Evolutionary conservation across 1,140 invertebrate species (phyloP).

Genomic region (Glossosoma conforme): DNA sequence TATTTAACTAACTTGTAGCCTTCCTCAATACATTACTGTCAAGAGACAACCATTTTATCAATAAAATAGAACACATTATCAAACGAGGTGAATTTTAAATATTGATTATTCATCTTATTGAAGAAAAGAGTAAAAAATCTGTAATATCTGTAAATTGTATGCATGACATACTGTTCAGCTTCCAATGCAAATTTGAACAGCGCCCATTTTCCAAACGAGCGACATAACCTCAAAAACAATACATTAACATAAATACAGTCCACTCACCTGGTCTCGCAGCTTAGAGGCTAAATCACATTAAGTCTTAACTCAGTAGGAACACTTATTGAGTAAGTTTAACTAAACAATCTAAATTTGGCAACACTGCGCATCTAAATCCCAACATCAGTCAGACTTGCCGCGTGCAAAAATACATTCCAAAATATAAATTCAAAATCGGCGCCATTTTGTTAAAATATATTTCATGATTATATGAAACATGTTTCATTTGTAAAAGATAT

Average conservation of each 20-base stretch:
- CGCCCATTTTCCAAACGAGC: not conserved
- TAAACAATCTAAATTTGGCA: not conserved
- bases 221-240: not conserved
- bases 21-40: too few species aligned
- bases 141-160: too few species aligned
- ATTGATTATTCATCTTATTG: too few species aligned
- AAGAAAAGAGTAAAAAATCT: too few species aligned
- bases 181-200: not conserved
- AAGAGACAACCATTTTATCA: too few species aligned
- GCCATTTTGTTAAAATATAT: too few species aligned
- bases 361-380: not conserved
- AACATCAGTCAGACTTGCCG: not conserved
- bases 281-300: conserved; percentile 1
- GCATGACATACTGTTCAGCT: not conserved
- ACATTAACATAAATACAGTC: not conserved
- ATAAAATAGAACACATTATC: too few species aligned
- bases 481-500: too few species aligned
- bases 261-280: not conserved
- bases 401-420: not conserved
- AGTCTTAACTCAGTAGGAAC: conserved; percentile 3
- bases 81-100: too few species aligned
- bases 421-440: too few species aligned
- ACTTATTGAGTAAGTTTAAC: not conserved
- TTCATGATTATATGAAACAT: too few species aligned
- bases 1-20: too few species aligned